Evolutionary conservation across 2,888 invertebrate genomes (phyloP), one percentile per base, ranked within the genome.

Genomic region (Pandemis heparana): DNA sequence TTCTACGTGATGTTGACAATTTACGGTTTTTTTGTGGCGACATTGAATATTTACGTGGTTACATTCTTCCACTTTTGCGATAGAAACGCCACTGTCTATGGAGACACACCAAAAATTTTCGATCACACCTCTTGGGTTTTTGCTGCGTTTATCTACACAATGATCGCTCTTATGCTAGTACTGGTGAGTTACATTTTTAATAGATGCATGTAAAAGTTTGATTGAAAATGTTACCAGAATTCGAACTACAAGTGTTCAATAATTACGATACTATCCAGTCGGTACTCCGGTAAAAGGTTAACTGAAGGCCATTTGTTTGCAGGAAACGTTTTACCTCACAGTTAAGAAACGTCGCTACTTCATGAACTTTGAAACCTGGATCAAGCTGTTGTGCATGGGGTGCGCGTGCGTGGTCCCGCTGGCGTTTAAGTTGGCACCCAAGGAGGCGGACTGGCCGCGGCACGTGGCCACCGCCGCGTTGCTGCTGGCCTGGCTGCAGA

Each of bases 401-500:
- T 83, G 95, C 5, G 92, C 95, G 0, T 83, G 91, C 0, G 86
- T 94, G 18, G 82, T 95, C 0, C 92, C 95, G 0, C 85, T 87
- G n/a, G 82, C 91, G 0, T 82, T 94, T 0, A 75, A 85, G 1
- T 76, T 88, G 5, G 79, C 83, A 0, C 76, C 81, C 70, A 70
- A 82, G 0, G 75, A 83, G 0, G 78, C 83, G 0, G 91, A 90
- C 62, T 94, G 95, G 95, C 88, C 92, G 0, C 83, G 95, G 5
- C 94, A 95, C 76, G 86, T 95, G 0, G 95, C 95, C 0, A 95
- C 95, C 0, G 76, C 95, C 5, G 94, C 95, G 0, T 78, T 95
- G 32, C 89, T 96, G 14, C 81, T 95, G 5, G 90, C 95, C 0
- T 96, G 95, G 95, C 79, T 95, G n/a, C 95, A 95, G 77, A 88